phyloP scores from a whole-genome alignment of 1,140 invertebrate genomes.

The Papilio glaucus region DNA sequence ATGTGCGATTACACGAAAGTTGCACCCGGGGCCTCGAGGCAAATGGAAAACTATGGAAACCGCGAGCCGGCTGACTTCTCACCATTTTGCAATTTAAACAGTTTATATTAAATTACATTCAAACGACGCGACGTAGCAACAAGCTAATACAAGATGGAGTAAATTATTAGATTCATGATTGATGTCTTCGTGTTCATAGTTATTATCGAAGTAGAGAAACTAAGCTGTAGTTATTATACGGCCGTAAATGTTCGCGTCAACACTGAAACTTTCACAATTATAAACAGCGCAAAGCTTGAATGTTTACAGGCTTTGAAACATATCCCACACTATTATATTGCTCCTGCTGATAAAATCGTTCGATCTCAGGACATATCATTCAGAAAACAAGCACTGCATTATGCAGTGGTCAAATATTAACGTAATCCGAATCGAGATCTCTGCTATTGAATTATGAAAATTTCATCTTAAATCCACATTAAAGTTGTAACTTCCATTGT shows the following conservation, averaged over 20 bases:
- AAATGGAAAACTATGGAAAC: conserved; percentile 32
- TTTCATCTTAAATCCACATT: not conserved
- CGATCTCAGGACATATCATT: not conserved
- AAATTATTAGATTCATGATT: conserved; percentile 18
- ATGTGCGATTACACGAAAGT: not conserved
- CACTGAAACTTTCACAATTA: conserved; percentile 12
- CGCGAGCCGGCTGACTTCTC: not conserved
- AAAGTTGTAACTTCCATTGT: not conserved
- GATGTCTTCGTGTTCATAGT: conserved; percentile 4
- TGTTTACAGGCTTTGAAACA: not conserved
- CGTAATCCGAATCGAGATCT: too few relatives aligned
- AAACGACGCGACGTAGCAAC: conserved; percentile 5
- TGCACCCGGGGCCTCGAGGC: not conserved
- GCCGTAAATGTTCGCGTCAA: not conserved
- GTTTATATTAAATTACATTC: conserved; percentile 19
- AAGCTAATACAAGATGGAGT: conserved; percentile 7
- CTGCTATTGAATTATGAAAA: not conserved
- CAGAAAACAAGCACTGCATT: not conserved
- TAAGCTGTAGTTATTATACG: not conserved
- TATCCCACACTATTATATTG: not conserved
- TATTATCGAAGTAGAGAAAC: conserved; percentile 3
- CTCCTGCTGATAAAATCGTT: too few relatives aligned
- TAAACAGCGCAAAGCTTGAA: not conserved
- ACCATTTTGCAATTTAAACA: conserved; percentile 22
- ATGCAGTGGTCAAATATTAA: not conserved